Conservation (phyloP, 92 coral and sea anemone genomes). For the Phenganax marumi region DNA sequence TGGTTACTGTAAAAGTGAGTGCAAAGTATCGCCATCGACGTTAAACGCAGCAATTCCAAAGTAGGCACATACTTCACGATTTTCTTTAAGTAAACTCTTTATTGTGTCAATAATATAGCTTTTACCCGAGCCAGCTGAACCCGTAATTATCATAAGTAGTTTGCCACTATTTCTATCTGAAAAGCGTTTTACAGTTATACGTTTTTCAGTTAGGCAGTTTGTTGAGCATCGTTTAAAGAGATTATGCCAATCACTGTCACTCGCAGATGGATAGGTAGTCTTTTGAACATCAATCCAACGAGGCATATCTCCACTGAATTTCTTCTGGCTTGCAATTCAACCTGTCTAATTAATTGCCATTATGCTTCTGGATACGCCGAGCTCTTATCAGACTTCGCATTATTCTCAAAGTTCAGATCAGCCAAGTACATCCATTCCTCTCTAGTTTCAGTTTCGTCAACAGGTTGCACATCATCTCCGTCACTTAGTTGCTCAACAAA, state of each 20-base stretch:
- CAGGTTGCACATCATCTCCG: no score
- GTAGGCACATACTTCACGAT: slow-evolving; percentile 42
- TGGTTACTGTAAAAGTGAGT: slow-evolving; percentile 15
- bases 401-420: slow-evolving; percentile 33
- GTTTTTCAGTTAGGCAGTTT: slow-evolving; percentile 57
- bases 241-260: no score
- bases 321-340: no score
- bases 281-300: no score
- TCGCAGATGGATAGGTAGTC: no score
- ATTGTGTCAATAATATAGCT: slow-evolving; percentile 47
- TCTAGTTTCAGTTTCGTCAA: no score
- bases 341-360: no score
- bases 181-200: slow-evolving; percentile 49
- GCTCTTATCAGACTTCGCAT: no score
- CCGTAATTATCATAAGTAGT: slow-evolving; percentile 7
- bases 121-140: slow-evolving; percentile 13
- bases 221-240: slow-evolving; percentile 55
- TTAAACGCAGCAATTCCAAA: slow-evolving; percentile 48
- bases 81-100: slow-evolving; percentile 21
- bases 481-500: no score
- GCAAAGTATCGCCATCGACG: slow-evolving; percentile 11
- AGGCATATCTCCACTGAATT: no score
- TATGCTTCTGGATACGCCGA: no score
- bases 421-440: slow-evolving; percentile 76
- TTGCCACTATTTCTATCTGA: neutral